Conservation (phyloP, 1,140 invertebrate genomes). For the Eriosoma lanigerum region DNA sequence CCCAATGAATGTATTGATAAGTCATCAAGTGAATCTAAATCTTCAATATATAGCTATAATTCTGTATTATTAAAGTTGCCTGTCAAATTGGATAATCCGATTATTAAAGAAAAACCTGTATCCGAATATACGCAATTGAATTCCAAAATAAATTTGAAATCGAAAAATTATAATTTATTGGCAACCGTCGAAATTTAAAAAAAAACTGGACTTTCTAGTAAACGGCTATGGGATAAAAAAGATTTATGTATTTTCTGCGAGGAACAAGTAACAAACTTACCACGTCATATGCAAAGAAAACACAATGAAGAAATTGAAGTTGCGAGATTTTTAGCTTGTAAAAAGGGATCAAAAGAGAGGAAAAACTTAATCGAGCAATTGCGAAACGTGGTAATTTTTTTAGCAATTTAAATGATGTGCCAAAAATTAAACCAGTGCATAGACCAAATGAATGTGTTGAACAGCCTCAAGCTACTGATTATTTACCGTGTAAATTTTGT, state of each 20-base stretch:
- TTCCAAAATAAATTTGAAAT: too few relatives aligned
- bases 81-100: background rate
- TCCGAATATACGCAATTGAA: too few relatives aligned
- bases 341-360: background rate
- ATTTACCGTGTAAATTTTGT: background rate
- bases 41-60: background rate
- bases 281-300: background rate
- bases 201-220: too few relatives aligned
- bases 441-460: background rate
- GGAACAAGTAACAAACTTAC: background rate
- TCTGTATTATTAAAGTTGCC: background rate
- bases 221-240: too few relatives aligned
- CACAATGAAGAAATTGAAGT: background rate
- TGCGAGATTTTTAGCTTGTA: background rate
- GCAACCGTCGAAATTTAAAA: too few relatives aligned
- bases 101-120: too few relatives aligned
- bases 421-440: background rate
- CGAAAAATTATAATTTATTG: too few relatives aligned
- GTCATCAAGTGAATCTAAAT: background rate
- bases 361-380: background rate
- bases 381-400: background rate
- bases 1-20: too few relatives aligned
- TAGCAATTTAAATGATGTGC: background rate
- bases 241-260: too few relatives aligned
- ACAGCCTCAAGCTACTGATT: background rate